Evolutionary conservation across 2,888 invertebrate genomes (phyloP), one percentile per base, ranked within the genome.

Genomic region (Epirrhoe tristata): DNA sequence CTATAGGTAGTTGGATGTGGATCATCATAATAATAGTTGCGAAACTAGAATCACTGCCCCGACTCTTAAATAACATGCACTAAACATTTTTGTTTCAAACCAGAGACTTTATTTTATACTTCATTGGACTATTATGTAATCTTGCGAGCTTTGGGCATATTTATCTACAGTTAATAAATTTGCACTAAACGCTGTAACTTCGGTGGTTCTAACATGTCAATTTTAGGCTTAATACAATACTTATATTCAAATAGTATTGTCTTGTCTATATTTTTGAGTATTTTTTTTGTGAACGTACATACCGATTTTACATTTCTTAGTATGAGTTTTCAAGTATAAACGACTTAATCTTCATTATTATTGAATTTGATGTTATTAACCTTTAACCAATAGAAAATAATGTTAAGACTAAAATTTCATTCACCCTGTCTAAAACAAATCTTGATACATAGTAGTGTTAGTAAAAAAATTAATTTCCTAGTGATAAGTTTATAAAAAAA

Each of bases 341-440:
- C 34, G n/a, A 55, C 16, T n/a, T 50, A 0, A 16, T 16, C 36
- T 16, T n/a, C 6, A 31, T 51, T 6, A 43, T 24, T 51, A 50
- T 39, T 59, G 8, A 36, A 5, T n/a, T 31, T 51, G 16, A 12
- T 52, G 51, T 24, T 52, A 51, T 31, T 52, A 43, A 17, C 14
- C n/a, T 16, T 36, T 8, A 36, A 8, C 14, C 8, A 12, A 16
- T 50, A 34, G 34, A 24, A 53, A 24, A 31, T 62, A 50, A 31
- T 51, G 17, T 16, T 39, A 56, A 52, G 17, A 57, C 52, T 58
- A 63, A 67, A 43, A 59, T 31, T 43, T 53, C n/a, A n/a, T 59
- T 56, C 52, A 72, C 61, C 66, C 67, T 65, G 72, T 67, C 53
- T 66, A 17, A 66, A 66, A 59, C n/a, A 55, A 65, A 68, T 63